These are phyloP conservation scores for Arctocebus calabarensis DNA, from an alignment of 2,797 vertebrate species.

Conservation along the genomic window DNA sequence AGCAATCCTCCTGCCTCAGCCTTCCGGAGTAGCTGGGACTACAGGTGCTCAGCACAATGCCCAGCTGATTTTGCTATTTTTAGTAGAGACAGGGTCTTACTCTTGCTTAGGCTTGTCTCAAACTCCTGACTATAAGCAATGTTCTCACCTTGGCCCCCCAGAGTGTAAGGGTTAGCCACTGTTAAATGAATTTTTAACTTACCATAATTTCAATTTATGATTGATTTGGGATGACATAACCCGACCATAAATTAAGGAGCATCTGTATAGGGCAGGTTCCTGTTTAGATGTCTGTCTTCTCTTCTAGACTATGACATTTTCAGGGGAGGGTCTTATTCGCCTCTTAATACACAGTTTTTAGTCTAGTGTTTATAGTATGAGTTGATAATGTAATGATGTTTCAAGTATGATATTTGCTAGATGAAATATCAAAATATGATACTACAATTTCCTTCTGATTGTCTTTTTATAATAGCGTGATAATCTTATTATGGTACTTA, in stretches of 20 bases:
- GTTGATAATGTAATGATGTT: background rate
- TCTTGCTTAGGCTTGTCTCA: background rate
- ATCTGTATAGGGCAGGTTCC: background rate
- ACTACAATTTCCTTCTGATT: background rate
- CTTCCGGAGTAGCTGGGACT: background rate
- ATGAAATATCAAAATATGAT: background rate
- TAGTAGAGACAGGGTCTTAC: background rate
- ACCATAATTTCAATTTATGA: background rate
- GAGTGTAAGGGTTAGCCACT: background rate
- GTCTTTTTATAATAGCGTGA: constrained; percentile 4
- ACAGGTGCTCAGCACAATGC: background rate
- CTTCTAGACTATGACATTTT: background rate
- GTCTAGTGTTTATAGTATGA: background rate
- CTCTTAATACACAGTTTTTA: background rate
- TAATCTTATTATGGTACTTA: background rate
- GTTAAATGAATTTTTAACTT: background rate
- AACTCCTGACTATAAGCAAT: background rate
- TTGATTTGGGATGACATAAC: background rate
- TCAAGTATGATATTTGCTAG: background rate
- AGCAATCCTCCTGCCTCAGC: background rate
- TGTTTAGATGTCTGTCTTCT: background rate
- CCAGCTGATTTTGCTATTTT: background rate
- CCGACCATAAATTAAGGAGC: background rate
- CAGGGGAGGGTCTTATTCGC: background rate
- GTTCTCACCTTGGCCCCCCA: background rate